Base-by-base conservation (phyloP, 2,888 invertebrate species). In the Coelinius sp. region DNA sequence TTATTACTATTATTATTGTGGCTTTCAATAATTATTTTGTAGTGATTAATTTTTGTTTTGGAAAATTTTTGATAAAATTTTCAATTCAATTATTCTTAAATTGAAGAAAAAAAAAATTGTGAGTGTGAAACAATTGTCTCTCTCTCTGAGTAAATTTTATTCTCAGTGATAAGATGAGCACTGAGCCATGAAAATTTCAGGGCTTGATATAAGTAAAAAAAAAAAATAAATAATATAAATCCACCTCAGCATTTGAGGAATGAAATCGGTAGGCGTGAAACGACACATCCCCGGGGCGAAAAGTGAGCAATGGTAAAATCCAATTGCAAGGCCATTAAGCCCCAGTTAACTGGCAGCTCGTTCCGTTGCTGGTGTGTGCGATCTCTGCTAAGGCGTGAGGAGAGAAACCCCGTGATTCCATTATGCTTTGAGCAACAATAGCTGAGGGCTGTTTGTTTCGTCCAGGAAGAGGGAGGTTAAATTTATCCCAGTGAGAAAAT, bases 381-480 rank as follows among this genome's bases (percentile, higher is more conserved):
- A n/a, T 68, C 35, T 64, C 66, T 62, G 62, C 68, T 75, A 69
- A 62, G 35, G 69, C 71, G 68, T 63, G 70, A 68, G 72, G 68
- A 76, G 77, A 74, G 77, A 79, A 79, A 77, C 81, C 78, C 84
- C 82, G 85, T 84, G 86, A 87, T 87, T 87, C 87, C 85, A 87
- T 87, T 86, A 87, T 85, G 85, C 85, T 84, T 84, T 82, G 86
- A 85, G 85, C 85, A 86, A 87, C 87, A 86, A 87, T 87, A 86
- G 87, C 87, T 85, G 81, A 86, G 86, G 87, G 87, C 87, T 86
- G 86, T 87, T 86, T 83, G 79, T 76, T 77, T 73, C 84, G 82
- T 59, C 59, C 63, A 63, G 63, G 41, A 63, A 63, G 17, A 44
- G 41, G 41, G 25, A 56, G 25, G 41, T 41, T 38, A 20, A 62